Base-by-base conservation (phyloP, 2,888 invertebrate genomes). In the Eueremaeus valkanovi region DNA sequence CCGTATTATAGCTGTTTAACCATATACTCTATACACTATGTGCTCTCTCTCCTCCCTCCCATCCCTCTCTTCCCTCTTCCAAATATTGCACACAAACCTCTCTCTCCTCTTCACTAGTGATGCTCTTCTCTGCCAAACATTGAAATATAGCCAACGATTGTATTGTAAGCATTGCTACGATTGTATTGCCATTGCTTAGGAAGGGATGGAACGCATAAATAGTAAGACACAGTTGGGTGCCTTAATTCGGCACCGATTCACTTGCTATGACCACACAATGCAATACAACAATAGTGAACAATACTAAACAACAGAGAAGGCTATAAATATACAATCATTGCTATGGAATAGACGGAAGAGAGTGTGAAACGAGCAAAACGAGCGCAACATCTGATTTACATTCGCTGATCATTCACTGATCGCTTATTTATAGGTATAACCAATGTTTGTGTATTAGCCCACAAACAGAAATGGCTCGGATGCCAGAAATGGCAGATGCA, bases 81-180 rank as follows among this genome's bases (percentile, higher is more conserved):
- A n/a, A n/a, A n/a, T n/a, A n/a, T n/a, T 27, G 24, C 24, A 27
- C 55, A 55, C 27, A 55, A 16, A 55, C 55, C 18, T 18, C 42
- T 55, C 55, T 55, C 55, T 55, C n/a, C 55, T 55, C 55, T 55
- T 55, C 55, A 55, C 55, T 9, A 55, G 55, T 55, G 51, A 51
- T 51, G 55, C 55, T 55, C 55, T 55, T 55, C 55, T 55, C 55
- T 27, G 55, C 55, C 24, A 55, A 55, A 24, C 45, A 55, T 55
- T 55, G 55, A 55, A 55, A 55, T 55, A 55, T 55, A 55, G 55
- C 55, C 18, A 13, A 16, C 42, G 18, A 45, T 45, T 45, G 42
- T 45, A 45, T 45, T 45, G 42, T 45, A 16, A 16, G 42, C 16
- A 45, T 16, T 13, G 42, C 42, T 16, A 16, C 42, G 42, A 45